Percentiles rank a stretch among this genome's conserved stretches.
Evolutionary conservation across 2,113 vertebrate genomes (phyloP).

Genomic region (Psittacula cyanocephala): DNA sequence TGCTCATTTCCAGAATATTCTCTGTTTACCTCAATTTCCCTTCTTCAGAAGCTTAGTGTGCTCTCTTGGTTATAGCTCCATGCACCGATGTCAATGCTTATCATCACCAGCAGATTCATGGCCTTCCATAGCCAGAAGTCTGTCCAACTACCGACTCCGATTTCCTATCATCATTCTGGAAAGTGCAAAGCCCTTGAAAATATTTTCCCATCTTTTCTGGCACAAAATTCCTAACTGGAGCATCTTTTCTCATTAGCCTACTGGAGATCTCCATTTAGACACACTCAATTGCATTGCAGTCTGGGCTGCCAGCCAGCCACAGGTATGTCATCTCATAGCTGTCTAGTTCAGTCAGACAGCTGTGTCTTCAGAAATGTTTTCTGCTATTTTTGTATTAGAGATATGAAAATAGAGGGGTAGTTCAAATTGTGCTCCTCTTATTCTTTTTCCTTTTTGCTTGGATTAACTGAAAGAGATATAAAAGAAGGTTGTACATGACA

Average conservation of each 20-base stretch:
- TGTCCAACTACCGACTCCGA: neutral
- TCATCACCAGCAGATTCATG: fast-evolving
- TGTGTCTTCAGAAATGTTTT: neutral
- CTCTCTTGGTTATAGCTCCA: neutral
- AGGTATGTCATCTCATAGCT: neutral
- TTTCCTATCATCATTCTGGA: neutral
- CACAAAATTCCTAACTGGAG: neutral
- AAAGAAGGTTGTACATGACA: neutral
- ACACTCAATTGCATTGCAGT: neutral
- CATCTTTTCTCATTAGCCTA: neutral
- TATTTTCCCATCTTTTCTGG: neutral
- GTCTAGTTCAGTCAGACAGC: neutral
- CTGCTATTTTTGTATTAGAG: neutral
- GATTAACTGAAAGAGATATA: neutral
- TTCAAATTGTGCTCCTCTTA: neutral
- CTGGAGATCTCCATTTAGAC: conserved; percentile 2
- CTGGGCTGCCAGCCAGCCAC: conserved; percentile 16
- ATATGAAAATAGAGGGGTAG: neutral
- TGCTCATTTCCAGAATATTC: neutral
- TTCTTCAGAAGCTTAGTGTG: neutral
- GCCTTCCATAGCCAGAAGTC: neutral
- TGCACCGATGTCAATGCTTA: neutral
- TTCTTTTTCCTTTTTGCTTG: neutral
- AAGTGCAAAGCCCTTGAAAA: neutral
- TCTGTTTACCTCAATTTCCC: neutral